Evolutionary conservation across 2,797 vertebrate genomes (phyloP), one percentile per base, ranked within the genome.

Genomic region (Buceros bicornis): DNA sequence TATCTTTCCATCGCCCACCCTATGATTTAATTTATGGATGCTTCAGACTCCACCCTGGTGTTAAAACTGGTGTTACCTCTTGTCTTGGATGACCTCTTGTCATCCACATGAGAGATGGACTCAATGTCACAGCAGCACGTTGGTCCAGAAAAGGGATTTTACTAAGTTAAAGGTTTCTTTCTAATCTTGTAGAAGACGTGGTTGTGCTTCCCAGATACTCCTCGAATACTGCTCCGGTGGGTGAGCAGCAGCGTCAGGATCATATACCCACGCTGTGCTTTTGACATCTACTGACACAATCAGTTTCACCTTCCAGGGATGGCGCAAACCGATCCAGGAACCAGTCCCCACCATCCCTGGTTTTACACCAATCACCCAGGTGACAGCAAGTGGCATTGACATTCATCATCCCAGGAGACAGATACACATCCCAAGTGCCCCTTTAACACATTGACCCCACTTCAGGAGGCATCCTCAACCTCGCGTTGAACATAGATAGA

Each of bases 41-140:
- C 70, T 67, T 74, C 79, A 40, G 29, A 17, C 87, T 78, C 87
- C 90, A 95, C 82, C 76, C 93, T 81, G 37, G 57, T 12, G 83
- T 50, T 40, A 89, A 87, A 86, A 80, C 29, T 37, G 40, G 26
- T 67, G 45, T 67, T 33, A 31, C 35, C 82, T 83, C 81, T 82
- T 61, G 43, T 33, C 82, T 33, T 33, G 33, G 33, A 33, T 33
- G 33, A 31, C 35, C 82, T 83, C 81, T 3, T 64, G 70, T 16
- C 58, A 66, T 45, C 28, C 35, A 5, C 24, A 73, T 4, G 1
- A 8, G 31, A 73, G 57, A 57, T 9, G 71, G 71, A 71, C 53
- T 73, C 57, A 53, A 15, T 1, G 3, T 40, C 53, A 15, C 37
- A 72, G 64, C 5, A 57, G 58, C 26, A 31, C 0, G 1, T 16